Evolutionary conservation across 2,797 vertebrate species (phyloP), one percentile per base, ranked within the genome.

Genomic region (Mormyrops attenuatus): DNA sequence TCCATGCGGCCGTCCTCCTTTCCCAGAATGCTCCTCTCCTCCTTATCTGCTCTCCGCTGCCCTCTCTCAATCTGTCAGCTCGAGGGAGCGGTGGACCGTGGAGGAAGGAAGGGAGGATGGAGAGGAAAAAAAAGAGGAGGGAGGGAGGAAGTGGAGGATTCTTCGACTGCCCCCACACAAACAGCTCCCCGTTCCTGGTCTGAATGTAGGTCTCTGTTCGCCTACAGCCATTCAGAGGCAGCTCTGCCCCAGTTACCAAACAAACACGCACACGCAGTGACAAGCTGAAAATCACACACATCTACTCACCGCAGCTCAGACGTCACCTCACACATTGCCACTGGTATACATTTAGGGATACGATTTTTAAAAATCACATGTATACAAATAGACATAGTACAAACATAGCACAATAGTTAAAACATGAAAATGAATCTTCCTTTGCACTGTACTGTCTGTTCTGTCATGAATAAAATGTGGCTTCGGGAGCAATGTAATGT

Each of bases 141-240:
- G 82, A 6, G 80, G 82, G 34, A 82, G 84, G 34, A 11, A 34
- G 30, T 11, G 60, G 85, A 87, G 26, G 30, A 50, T 34, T 38
- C 22, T 55, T 87, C 11, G 49, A 49, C 50, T 38, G 47, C 52
- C 26, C 52, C 50, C 49, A 52, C 60, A 50, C 15, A 26, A 26
- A 30, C 88, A 34, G 50, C 63, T 77, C 77, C 53, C n/a, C 57
- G 17, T 80, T 87, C 63, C 5, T 17, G 30, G 66, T 63, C 88
- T 86, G 82, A 90, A 90, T 90, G 87, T 90, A 90, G 88, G 90
- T 86, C 90, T 90, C 7, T 47, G 49, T 60, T 85, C 2, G 88
- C 90, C 90, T 90, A 26, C 90, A 90, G 90, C 57, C 90, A 90
- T 90, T 57, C 66, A 80, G 26, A 89, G 73, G 85, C 88, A 86